These are phyloP conservation scores for Syngnathus floridae DNA, from an alignment of 2,113 vertebrate genomes.

Conservation along the genomic window DNA sequence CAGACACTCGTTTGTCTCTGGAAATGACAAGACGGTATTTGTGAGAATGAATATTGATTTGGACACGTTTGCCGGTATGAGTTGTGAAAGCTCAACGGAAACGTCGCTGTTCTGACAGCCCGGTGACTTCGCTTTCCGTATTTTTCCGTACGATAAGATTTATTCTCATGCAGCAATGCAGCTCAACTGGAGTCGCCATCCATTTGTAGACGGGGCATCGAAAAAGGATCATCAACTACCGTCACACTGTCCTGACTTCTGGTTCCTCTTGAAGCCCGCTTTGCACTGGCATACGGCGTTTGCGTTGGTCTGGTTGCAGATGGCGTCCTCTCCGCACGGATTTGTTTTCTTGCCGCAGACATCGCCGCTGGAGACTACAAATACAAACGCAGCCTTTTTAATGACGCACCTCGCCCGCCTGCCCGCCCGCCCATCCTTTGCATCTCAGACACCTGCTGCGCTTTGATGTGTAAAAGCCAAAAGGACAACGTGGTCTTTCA, in stretches of 20 bases:
- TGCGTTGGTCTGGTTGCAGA: constrained; percentile 87
- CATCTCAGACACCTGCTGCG: constrained; percentile 44
- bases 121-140: not conserved
- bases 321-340: constrained; percentile 89
- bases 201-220: too few species aligned
- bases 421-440: too few species aligned
- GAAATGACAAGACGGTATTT: constrained; percentile 14
- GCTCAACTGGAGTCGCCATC: too few species aligned
- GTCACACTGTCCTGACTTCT: constrained; percentile 83
- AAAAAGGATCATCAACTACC: constrained; percentile 64
- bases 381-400: constrained; percentile 48
- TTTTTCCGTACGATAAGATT: too few species aligned
- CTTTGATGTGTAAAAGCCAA: constrained; percentile 51
- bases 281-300: constrained; percentile 88
- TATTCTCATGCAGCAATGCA: too few species aligned
- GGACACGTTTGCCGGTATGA: not conserved
- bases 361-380: constrained; percentile 77
- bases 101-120: not conserved
- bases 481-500: constrained; percentile 33
- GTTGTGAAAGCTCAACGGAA: not conserved
- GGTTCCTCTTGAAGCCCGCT: constrained; percentile 87
- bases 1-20: constrained; percentile 93
- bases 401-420: constrained; percentile 29
- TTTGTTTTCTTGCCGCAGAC: constrained; percentile 85
- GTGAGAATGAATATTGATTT: not conserved